Base-by-base conservation (phyloP, 2,888 invertebrate species). In the Auanema freiburgensis region DNA sequence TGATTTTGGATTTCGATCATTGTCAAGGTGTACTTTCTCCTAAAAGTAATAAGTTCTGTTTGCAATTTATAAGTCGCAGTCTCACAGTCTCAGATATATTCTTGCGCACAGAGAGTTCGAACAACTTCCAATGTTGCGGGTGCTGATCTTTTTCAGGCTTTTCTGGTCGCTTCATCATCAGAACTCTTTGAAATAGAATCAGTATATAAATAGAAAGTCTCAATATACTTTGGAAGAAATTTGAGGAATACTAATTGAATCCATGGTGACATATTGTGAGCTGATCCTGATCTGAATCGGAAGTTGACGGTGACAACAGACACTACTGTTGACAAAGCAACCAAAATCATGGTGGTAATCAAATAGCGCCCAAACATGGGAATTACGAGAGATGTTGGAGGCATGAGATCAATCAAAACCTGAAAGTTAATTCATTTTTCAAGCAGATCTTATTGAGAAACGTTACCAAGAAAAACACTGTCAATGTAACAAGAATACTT, bases 391-490 rank as follows among this genome's bases (percentile, higher is more conserved):
- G 78, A 78, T 40, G 83, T 83, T 0, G 83, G 83, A 2, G 83
- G 83, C 70, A 83, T 82, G 12, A 83, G 52, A 46, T 83, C 81
- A 56, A 82, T 82, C 23, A 83, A 57, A 14, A 81, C 77, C 80
- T 80, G 53, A 56, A 50, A 4, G 23, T 18, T 46, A 18, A 2
- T 14, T n/a, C n/a, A 16, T 16, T 50, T 50, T 50, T 21, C n/a
- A n/a, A n/a, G n/a, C n/a, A n/a, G n/a, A n/a, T n/a, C n/a, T n/a
- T n/a, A n/a, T n/a, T n/a, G n/a, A n/a, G n/a, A n/a, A n/a, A n/a
- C n/a, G n/a, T n/a, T n/a, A 84, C 83, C 79, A 83, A 79, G 73
- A 84, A 84, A 64, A 83, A 83, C 54, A 83, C 82, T 67, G 82
- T 84, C 50, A 83, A 63, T 16, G 83, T 83, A 63, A 83, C 83